Conservation (phyloP, 2,888 invertebrate genomes). For the Bombyx huttoni region DNA sequence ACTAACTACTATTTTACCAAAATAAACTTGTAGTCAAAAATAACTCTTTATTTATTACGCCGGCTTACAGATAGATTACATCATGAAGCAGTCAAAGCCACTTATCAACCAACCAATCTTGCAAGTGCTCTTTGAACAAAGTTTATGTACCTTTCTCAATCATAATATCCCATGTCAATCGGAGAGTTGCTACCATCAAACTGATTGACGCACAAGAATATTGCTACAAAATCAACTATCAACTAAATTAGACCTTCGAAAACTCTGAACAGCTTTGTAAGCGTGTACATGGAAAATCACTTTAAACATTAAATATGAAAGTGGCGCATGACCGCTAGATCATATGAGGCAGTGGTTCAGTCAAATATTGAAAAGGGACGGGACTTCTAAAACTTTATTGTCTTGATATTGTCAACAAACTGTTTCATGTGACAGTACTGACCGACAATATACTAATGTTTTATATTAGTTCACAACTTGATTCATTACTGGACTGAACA, state of each 20-base stretch:
- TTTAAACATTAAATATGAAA: slow-evolving; percentile 60
- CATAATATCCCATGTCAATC: background rate
- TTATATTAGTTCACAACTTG: slow-evolving; percentile 1
- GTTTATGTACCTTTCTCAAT: background rate
- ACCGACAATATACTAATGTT: background rate
- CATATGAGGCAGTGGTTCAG: slow-evolving; percentile 22
- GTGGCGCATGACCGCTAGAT: slow-evolving; percentile 23
- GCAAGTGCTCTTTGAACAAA: background rate
- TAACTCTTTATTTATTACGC: too few relatives aligned
- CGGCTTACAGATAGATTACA: too few relatives aligned
- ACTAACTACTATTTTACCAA: too few relatives aligned
- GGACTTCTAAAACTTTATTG: background rate
- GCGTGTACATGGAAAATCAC: slow-evolving; percentile 49
- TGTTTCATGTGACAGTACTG: background rate
- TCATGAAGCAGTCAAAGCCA: too few relatives aligned
- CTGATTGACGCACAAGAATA: background rate
- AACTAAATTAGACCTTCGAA: slow-evolving; percentile 4
- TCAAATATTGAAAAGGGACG: slow-evolving; percentile 6
- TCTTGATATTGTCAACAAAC: background rate
- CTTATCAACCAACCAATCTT: too few relatives aligned
- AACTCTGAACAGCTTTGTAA: slow-evolving; percentile 11
- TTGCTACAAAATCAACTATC: slow-evolving; percentile 1
- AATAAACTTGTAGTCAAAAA: too few relatives aligned
- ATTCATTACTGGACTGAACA: background rate
- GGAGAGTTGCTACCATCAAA: background rate